Base-by-base conservation (phyloP, 1,140 invertebrate genomes). In the Bombus superbus region DNA sequence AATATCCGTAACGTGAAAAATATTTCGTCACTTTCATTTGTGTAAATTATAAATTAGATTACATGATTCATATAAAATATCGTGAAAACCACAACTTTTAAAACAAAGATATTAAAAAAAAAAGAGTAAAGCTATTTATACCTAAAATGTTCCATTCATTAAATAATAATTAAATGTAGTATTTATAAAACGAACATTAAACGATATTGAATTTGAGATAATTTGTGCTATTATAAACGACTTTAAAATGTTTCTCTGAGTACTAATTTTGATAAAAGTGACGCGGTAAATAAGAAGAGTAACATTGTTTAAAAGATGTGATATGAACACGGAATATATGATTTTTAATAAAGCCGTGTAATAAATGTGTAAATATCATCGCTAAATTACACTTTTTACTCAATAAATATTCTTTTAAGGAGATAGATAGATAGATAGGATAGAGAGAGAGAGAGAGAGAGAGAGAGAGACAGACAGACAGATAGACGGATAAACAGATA, bases 311-410 rank as follows among this genome's bases (percentile, higher is more conserved):
- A 80, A 57, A 69, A 80, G 32, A 57, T 22, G 25, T 38, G 38
- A 42, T 13, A 62, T 15, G 11, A 69, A n/a, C 32, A 69, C 28
- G 8, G 47, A 44, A 69, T 42, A 35, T 13, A 82, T 82, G 59
- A 47, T 79, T 11, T 64, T 10, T 47, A 72, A 84, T 62, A 79
- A 72, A 78, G 13, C 35, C 22, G 32, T 38, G 18, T 15, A 5
- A 83, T 15, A 47, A 77, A 53, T 47, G n/a, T 42, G 6, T 8
- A 9, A 77, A 84, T 72, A 69, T 38, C n/a, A 84, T 71, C 6
- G 47, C 71, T 84, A 72, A 78, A 69, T 84, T 62, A 79, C 71
- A 84, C 72, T 59, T 79, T 72, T 59, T 57, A 83, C 42, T 42
- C 9, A 77, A 83, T 83, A 83, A 83, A 76, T 77, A 77, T 22